Conservation (phyloP, 2,888 invertebrate species). For the Tiliacea aurago region DNA sequence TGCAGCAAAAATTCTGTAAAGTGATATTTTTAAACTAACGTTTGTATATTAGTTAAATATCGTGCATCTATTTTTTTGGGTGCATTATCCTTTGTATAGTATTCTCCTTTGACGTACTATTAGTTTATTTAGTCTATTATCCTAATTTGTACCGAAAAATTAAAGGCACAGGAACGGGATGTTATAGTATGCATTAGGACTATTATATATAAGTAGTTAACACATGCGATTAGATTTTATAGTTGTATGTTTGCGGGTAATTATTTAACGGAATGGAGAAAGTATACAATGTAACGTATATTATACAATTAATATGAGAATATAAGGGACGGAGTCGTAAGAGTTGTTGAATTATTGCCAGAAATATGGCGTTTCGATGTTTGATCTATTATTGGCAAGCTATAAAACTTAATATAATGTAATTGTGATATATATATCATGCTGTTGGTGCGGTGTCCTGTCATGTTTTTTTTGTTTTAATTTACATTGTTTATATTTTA, state of each 20-base stretch:
- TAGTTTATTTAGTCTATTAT: constrained; percentile 65
- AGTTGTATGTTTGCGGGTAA: constrained; percentile 85
- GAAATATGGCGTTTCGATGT: constrained; percentile 84
- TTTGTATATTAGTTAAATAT: constrained; percentile 66
- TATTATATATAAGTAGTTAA: constrained; percentile 74
- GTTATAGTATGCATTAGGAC: constrained; percentile 75
- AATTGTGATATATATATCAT: constrained; percentile 84
- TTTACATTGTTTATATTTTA: constrained; percentile 64
- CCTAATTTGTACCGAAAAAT: constrained; percentile 70
- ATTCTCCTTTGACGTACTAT: constrained; percentile 67
- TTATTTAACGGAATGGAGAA: constrained; percentile 83
- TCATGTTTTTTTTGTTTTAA: constrained; percentile 62
- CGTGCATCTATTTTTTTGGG: constrained; percentile 77
- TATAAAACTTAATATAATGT: constrained; percentile 72
- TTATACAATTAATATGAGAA: constrained; percentile 75
- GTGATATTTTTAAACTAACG: constrained; percentile 82
- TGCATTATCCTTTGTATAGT: constrained; percentile 71
- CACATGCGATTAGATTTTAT: constrained; percentile 87
- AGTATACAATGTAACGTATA: constrained; percentile 85
- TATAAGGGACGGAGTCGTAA: constrained; percentile 74
- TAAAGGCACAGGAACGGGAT: constrained; percentile 74
- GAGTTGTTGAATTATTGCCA: constrained; percentile 87
- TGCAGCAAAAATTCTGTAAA: constrained; percentile 79
- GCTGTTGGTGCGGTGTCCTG: constrained; percentile 80
- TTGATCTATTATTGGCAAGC: constrained; percentile 85